Evolutionary conservation across 2,113 vertebrate species (phyloP), one percentile per base, ranked within the genome.

Genomic region (Xenopus borealis): DNA sequence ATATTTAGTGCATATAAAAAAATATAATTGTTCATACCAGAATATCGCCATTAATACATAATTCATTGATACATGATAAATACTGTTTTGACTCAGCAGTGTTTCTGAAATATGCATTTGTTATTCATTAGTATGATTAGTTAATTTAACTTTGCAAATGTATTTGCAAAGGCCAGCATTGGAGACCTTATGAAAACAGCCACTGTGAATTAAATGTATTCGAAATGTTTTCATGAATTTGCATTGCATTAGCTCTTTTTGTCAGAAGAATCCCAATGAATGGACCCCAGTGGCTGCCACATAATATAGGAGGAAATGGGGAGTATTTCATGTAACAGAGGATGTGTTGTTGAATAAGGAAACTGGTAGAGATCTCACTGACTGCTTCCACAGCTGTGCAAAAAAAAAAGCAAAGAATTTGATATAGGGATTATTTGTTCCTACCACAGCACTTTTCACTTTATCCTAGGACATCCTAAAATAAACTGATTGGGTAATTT

Each of bases 341-440:
- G 12, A 40, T 45, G 70, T 72, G 52, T 72, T 66, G 71, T 73
- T 72, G 7, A 44, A 10, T 55, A 44, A 23, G 40, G 47, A 33
- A 72, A 63, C 62, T 27, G 17, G 61, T 47, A 53, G 62, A 44
- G 71, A 73, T 57, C n/a, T 55, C 33, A 65, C 9, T 66, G 50
- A 66, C 71, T 53, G 47, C 55, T 20, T 66, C 62, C 62, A 57
- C 71, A 73, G 62, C 62, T 73, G 71, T 73, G 50, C 33, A 62
- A 50, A 66, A 65, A 30, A 63, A 57, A 44, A 73, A 72, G 52
- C 64, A 72, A 11, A 27, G 17, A 44, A 23, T 64, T 55, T 62
- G 61, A 46, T 53, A 72, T 17, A 20, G 71, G 46, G 61, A 40
- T 53, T 72, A 53, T 8, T 12, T 10, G 47, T 64, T 72, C 40